Percentiles rank a stretch among this genome's conserved stretches.
phyloP scores from a whole-genome alignment of 2,888 invertebrate genomes.

The Tetragonula carbonaria region DNA sequence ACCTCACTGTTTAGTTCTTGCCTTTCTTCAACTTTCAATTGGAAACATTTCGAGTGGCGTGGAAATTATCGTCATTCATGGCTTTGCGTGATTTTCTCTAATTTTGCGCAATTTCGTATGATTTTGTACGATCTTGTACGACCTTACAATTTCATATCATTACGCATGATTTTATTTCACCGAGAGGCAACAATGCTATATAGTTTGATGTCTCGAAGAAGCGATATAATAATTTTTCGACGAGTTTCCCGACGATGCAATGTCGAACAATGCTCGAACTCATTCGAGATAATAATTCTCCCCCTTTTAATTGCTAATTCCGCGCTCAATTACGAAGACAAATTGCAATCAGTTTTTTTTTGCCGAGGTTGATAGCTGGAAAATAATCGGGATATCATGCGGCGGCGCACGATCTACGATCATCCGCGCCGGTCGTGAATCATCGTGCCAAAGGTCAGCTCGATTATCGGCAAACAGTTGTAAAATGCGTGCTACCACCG shows the following conservation, averaged over 20 bases:
- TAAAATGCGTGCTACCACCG: constrained; percentile 41
- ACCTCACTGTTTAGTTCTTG: too few relatives aligned
- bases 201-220: too few relatives aligned
- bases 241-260: not conserved
- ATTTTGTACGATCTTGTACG: too few relatives aligned
- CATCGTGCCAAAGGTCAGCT: constrained; percentile 51
- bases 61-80: too few relatives aligned
- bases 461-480: constrained; percentile 56
- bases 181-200: too few relatives aligned
- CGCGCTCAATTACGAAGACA: constrained; percentile 49
- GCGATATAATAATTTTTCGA: too few relatives aligned
- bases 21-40: too few relatives aligned
- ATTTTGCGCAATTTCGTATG: too few relatives aligned
- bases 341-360: constrained; percentile 46
- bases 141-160: too few relatives aligned
- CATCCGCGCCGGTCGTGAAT: constrained; percentile 56
- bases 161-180: too few relatives aligned
- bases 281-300: constrained; percentile 28
- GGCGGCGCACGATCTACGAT: constrained; percentile 9
- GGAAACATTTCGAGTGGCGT: too few relatives aligned
- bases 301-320: constrained; percentile 36
- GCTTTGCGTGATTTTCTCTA: too few relatives aligned
- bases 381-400: constrained; percentile 27
- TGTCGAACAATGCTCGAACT: constrained; percentile 6
- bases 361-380: constrained; percentile 24